phyloP scores from a whole-genome alignment of 2,113 vertebrate species.

The Garra rufa region DNA sequence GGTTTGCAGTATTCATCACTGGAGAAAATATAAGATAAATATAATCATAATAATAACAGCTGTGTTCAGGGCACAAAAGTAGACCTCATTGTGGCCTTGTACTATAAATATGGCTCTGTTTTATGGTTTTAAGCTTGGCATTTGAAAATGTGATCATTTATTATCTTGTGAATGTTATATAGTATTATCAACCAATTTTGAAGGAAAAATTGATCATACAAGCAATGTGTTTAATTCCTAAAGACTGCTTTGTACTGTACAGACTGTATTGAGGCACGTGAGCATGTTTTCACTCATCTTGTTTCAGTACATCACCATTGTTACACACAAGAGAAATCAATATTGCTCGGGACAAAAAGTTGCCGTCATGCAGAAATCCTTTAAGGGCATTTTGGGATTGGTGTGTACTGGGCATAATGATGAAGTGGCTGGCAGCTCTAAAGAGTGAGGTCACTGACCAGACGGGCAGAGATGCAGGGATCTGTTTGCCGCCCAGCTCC shows the following conservation, averaged over 20 bases:
- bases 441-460: conserved; percentile 64
- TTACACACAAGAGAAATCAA: conserved; percentile 24
- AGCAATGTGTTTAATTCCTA: background rate
- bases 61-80: background rate
- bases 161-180: background rate
- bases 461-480: conserved; percentile 55
- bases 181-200: background rate
- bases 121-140: background rate
- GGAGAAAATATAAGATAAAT: background rate
- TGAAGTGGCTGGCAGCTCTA: background rate
- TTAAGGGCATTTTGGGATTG: conserved; percentile 45
- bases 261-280: background rate
- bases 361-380: conserved; percentile 7
- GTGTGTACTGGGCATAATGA: conserved; percentile 34
- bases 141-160: background rate
- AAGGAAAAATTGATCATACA: background rate
- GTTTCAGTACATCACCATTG: background rate
- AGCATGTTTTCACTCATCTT: background rate
- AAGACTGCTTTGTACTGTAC: background rate
- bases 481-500: conserved; percentile 6
- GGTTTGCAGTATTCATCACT: background rate
- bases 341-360: conserved; percentile 17
- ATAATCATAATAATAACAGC: background rate
- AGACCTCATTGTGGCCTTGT: background rate
- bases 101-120: background rate